These are phyloP conservation scores for Oophaga pumilio DNA, from an alignment of 2,113 vertebrate genomes.

Conservation along the genomic window DNA sequence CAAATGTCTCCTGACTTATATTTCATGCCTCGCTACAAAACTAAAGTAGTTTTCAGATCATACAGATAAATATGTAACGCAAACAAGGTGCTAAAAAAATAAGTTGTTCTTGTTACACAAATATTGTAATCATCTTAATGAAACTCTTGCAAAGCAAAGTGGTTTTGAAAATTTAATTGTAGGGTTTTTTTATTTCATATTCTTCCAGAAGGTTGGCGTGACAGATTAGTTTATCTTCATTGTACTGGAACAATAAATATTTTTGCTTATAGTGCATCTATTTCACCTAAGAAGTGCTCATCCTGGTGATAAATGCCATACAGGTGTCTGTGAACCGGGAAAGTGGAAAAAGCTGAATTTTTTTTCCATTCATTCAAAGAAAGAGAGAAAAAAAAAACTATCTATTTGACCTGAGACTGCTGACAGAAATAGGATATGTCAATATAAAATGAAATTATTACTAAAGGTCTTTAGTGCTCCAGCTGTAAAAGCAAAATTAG, in stretches of 20 bases:
- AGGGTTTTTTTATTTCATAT: background rate
- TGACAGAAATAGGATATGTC: constrained; percentile 54
- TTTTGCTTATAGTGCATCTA: constrained; percentile 59
- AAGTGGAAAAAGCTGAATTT: constrained; percentile 60
- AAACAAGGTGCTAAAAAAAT: background rate
- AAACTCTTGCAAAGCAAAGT: background rate
- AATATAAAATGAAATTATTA: constrained; percentile 59
- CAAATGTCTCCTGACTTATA: background rate
- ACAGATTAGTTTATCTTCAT: constrained; percentile 64
- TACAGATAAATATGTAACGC: background rate
- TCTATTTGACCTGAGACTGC: constrained; percentile 35
- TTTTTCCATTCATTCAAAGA: constrained; percentile 58
- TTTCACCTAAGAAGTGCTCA: constrained; percentile 63
- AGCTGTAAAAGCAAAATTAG: constrained; percentile 61
- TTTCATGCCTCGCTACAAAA: background rate
- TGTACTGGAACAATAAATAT: constrained; percentile 62
- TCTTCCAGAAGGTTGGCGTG: constrained; percentile 19
- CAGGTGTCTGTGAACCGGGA: constrained; percentile 37
- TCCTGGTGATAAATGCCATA: constrained; percentile 23
- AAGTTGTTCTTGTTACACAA: background rate
- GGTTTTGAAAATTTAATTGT: constrained; percentile 6
- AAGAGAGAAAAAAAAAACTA: background rate
- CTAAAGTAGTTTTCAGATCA: no score
- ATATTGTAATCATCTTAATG: background rate
- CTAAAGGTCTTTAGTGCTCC: constrained; percentile 61